Base-by-base conservation (phyloP, 2,797 vertebrate species). In the Coilia nasus region DNA sequence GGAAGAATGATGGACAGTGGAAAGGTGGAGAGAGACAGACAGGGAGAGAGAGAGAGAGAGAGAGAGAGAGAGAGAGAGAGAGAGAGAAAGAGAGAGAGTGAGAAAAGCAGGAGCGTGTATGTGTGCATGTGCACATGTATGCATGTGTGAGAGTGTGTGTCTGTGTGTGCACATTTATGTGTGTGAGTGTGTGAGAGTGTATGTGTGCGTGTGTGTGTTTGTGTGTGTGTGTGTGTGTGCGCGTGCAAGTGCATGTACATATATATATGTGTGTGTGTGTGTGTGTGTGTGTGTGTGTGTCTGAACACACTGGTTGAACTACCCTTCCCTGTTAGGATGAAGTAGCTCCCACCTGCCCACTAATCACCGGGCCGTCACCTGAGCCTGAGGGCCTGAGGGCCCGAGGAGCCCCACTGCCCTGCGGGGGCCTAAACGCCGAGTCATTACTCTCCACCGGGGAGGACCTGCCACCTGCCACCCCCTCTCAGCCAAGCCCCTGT, bases 321-420 rank as follows among this genome's bases (percentile, higher is more conserved):
- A 89, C 91, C 91, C 93, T 93, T 89, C 88, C 85, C 88, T 89
- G 85, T 90, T 86, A 86, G 88, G 47, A 83, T 90, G 90, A 89
- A 93, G 92, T 89, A 89, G 88, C 90, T 91, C 84, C 86, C 89
- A 88, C 85, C 62, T 19, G 28, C 31, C 88, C 75, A 91, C 91
- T 88, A 88, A 94, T 93, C 92, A 92, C 88, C 83, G 85, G 41
- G 71, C 71, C 35, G 17, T 78, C 71, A 78, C 71, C 71, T 41
- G 31, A 28, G 64, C 64, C 60, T 12, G n/a, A 23, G 60, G 60
- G 64, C 25, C 25, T 28, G 64, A 31, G 80, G 88, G 82, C 60
- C n/a, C 3, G 83, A 62, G 82, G 62, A 60, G 31, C 23, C 25
- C 46, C 67, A n/a, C 23, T 31, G 83, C 19, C 86, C 62, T 50